phyloP scores from a whole-genome alignment of 2,113 vertebrate genomes.

The Electrona antarctica region DNA sequence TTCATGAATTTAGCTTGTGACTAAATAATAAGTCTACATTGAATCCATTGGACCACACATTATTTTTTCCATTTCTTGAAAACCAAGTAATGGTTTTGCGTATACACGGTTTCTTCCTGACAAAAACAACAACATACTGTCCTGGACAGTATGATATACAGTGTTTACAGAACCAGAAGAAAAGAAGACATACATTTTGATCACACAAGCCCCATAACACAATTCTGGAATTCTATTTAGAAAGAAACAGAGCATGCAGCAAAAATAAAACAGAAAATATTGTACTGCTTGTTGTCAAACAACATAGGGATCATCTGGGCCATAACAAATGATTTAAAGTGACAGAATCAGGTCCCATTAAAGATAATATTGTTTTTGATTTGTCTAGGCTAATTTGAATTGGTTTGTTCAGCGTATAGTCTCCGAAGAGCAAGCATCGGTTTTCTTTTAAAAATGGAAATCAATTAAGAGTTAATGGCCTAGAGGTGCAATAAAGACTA shows the following conservation, averaged over 20 bases:
- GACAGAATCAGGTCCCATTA: slow-evolving; percentile 13
- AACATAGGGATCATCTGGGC: slow-evolving; percentile 6
- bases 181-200: too few relatives aligned
- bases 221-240: too few relatives aligned
- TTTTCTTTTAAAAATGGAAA: not conserved
- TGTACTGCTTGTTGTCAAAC: slow-evolving; percentile 6
- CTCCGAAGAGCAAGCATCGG: slow-evolving; percentile 5
- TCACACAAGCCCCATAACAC: too few relatives aligned
- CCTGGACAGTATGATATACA: too few relatives aligned
- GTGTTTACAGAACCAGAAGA: too few relatives aligned
- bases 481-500: slow-evolving; percentile 25
- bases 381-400: not conserved
- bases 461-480: slow-evolving; percentile 44
- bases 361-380: slow-evolving; percentile 5
- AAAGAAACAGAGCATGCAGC: not conserved
- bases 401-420: not conserved
- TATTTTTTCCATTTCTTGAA: too few relatives aligned
- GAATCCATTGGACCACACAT: too few relatives aligned
- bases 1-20: too few relatives aligned
- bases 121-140: too few relatives aligned
- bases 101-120: too few relatives aligned
- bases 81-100: too few relatives aligned
- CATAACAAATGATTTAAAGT: not conserved
- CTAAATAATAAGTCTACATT: too few relatives aligned
- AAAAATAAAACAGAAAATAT: slow-evolving; percentile 22